These are phyloP conservation scores for Amblyopsis hoosieri DNA, from an alignment of 2,797 vertebrate species.

Conservation along the genomic window DNA sequence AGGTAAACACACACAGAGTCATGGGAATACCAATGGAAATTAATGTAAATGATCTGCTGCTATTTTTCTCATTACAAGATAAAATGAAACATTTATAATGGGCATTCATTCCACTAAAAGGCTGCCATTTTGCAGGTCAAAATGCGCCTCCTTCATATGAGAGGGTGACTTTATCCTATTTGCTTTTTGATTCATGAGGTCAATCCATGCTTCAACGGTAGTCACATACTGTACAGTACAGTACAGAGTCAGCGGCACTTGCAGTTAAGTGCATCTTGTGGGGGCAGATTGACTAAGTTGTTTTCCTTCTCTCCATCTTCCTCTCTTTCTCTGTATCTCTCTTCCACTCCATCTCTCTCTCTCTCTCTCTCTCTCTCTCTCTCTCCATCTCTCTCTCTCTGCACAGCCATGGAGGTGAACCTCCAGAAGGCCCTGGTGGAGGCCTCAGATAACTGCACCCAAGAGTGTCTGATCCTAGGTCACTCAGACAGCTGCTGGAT, in stretches of 20 bases:
- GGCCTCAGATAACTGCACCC: conserved; percentile 95
- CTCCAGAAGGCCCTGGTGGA: conserved; percentile 93
- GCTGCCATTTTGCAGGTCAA: conserved; percentile 75
- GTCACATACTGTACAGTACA: neutral
- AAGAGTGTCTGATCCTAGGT: conserved; percentile 96
- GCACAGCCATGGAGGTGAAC: conserved; percentile 91
- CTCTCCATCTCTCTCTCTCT: conserved; percentile 33
- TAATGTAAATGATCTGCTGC: conserved; percentile 67
- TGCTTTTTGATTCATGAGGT: conserved; percentile 52
- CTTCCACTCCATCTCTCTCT: conserved; percentile 16
- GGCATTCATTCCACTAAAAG: conserved; percentile 74
- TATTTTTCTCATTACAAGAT: conserved; percentile 80
- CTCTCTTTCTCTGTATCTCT: neutral
- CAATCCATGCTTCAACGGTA: conserved; percentile 18
- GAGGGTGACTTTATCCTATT: conserved; percentile 58
- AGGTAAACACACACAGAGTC: conserved; percentile 80
- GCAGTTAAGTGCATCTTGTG: no score
- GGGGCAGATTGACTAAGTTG: neutral
- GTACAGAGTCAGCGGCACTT: no score
- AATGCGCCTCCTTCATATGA: conserved; percentile 41
- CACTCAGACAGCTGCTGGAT: conserved; percentile 99
- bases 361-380: conserved; percentile 17
- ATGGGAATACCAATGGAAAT: conserved; percentile 80
- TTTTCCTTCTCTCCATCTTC: neutral
- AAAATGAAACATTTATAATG: conserved; percentile 80